Base-by-base conservation (phyloP, 2,797 vertebrate species). In the Pseudochirops cupreus region DNA sequence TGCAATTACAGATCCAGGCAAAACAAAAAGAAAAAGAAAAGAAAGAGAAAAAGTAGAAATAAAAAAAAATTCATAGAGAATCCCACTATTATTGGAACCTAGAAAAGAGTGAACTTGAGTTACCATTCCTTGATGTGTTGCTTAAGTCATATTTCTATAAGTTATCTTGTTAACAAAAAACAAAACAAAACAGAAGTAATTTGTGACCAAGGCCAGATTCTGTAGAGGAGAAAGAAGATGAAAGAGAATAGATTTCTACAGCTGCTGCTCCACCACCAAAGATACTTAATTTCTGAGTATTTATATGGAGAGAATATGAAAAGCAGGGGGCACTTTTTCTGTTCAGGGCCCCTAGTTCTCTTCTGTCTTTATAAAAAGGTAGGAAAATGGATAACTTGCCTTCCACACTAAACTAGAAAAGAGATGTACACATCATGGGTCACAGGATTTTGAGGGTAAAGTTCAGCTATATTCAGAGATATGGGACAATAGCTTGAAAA, bases 211-310 rank as follows among this genome's bases (percentile, higher is more conserved):
- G 18, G 39, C 7, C 39, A 82, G n/a, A 26, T 46, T 46, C 67
- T 39, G 62, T 0, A 39, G 13, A 67, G 5, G 14, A 59, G 12
- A 21, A 10, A 5, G 0, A 13, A 29, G 24, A 28, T 1, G 13
- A 50, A 54, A 13, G 59, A 54, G 16, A 53, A 92, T 4, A 57
- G 39, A 92, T 59, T 7, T 12, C 13, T 28, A 31, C 2, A 74
- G 39, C 53, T 26, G 1, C 0, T 13, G n/a, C 53, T 24, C 10
- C 7, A 54, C 55, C 53, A 92, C 26, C 57, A 87, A 50, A 5
- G 0, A 87, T 33, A 56, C 31, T 91, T 93, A 46, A 5, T 67
- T 91, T 21, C 57, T 16, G 1, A 13, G 31, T 33, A 62, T 62
- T 62, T 33, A 62, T 14, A 33, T 33, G 59, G 58, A 7, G n/a